These are phyloP conservation scores for Pseudorasbora parva DNA, from an alignment of 2,113 vertebrate genomes.

Conservation along the genomic window DNA sequence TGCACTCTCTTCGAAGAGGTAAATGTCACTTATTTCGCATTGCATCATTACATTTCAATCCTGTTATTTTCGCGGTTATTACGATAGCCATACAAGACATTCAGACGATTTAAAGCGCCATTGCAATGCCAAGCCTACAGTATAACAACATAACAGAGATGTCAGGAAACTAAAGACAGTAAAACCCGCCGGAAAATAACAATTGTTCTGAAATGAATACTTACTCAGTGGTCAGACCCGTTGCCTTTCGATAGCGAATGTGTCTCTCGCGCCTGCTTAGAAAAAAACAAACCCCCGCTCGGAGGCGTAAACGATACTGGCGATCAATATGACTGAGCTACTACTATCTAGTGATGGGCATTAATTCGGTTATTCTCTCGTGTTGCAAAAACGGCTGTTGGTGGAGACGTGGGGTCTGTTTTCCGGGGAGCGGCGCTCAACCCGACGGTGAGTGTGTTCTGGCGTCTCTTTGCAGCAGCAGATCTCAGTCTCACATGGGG, in stretches of 20 bases:
- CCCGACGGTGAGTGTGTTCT: constrained; percentile 37
- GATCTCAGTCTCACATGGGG: constrained; percentile 41
- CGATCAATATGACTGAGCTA: constrained; percentile 32
- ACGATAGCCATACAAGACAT: background rate
- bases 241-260: constrained; percentile 18
- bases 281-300: constrained; percentile 27
- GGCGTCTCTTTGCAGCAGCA: constrained; percentile 8
- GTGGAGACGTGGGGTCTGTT: constrained; percentile 15
- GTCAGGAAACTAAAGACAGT: constrained; percentile 44
- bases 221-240: constrained; percentile 21
- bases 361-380: constrained; percentile 18
- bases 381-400: constrained; percentile 2
- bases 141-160: constrained; percentile 1
- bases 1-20: background rate
- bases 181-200: background rate
- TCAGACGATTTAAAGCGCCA: constrained; percentile 16
- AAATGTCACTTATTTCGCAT: background rate
- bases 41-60: background rate
- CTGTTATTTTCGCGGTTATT: background rate
- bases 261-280: constrained; percentile 8
- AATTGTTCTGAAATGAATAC: constrained; percentile 28
- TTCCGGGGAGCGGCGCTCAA: constrained; percentile 52
- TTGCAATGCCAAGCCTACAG: background rate
- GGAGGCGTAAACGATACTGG: constrained; percentile 26
- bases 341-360: constrained; percentile 23